phyloP scores from a whole-genome alignment of 2,888 invertebrate species.

The Chymomyza fuscimana region DNA sequence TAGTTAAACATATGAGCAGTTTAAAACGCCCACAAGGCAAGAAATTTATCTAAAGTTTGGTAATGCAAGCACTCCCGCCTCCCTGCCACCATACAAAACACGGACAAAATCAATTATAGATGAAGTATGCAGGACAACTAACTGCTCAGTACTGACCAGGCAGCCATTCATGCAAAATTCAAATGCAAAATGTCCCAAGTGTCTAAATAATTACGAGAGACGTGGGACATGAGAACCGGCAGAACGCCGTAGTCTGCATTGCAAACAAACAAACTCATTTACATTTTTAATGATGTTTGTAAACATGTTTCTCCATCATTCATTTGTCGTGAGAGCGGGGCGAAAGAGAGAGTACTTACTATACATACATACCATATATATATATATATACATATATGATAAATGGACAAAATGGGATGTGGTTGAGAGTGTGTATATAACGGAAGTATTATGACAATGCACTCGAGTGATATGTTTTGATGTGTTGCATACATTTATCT shows the following conservation, averaged over 20 bases:
- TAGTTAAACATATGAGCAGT: neutral
- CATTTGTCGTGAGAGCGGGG: neutral
- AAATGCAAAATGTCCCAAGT: slow-evolving; percentile 54
- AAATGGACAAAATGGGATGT: slow-evolving; percentile 26
- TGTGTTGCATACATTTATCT: neutral
- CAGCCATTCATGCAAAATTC: slow-evolving; percentile 57
- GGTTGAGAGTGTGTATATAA: slow-evolving; percentile 27
- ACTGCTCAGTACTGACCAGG: slow-evolving; percentile 21
- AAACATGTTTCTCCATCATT: slow-evolving; percentile 41
- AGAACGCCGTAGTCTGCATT: slow-evolving; percentile 10
- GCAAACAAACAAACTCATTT: slow-evolving; percentile 68
- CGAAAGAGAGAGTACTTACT: neutral
- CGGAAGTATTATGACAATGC: slow-evolving; percentile 60
- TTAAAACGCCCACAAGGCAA: slow-evolving; percentile 22
- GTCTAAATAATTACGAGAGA: slow-evolving; percentile 61
- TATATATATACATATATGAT: slow-evolving; percentile 2
- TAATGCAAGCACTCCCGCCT: neutral
- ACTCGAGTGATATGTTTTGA: slow-evolving; percentile 40
- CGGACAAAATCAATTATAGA: slow-evolving; percentile 62
- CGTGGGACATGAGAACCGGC: slow-evolving; percentile 6
- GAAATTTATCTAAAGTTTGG: neutral
- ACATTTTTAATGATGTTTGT: slow-evolving; percentile 71
- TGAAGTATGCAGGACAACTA: slow-evolving; percentile 48
- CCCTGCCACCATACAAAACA: slow-evolving; percentile 15
- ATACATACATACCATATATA: too few species aligned